Conservation (phyloP, 2,797 vertebrate genomes). For the Phrynocephalus vlangalii region DNA sequence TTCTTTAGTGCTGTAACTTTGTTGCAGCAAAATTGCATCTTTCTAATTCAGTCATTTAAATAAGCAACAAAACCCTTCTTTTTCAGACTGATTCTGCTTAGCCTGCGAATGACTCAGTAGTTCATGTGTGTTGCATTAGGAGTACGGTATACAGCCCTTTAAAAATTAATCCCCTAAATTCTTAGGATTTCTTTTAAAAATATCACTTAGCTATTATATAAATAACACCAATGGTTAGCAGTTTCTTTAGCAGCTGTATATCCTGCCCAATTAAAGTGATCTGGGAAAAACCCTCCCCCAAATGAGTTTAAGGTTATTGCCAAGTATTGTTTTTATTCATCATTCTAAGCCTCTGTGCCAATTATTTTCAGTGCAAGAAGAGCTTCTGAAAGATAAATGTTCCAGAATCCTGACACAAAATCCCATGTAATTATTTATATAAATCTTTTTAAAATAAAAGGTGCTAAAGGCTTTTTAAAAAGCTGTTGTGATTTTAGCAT, state of each 20-base stretch:
- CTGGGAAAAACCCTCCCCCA: conserved; percentile 5
- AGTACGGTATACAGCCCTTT: background rate
- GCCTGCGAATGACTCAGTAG: background rate
- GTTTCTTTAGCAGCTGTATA: background rate
- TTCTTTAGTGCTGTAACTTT: no score
- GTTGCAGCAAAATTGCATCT: no score
- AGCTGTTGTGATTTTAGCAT: background rate
- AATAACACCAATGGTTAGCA: background rate
- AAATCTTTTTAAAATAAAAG: background rate
- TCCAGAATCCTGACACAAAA: conserved; percentile 1
- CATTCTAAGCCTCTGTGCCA: conserved; percentile 23
- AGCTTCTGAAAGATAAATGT: background rate
- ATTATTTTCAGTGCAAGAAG: conserved; percentile 10
- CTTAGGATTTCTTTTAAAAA: background rate
- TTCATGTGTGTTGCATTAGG: background rate
- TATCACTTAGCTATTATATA: background rate
- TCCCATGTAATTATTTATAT: background rate
- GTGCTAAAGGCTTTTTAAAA: background rate
- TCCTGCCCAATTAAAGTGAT: conserved; percentile 13
- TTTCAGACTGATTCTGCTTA: background rate
- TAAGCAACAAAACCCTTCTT: background rate
- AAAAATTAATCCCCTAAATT: background rate
- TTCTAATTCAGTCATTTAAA: background rate
- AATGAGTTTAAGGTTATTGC: conserved; percentile 29
- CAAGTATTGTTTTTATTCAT: conserved; percentile 19